Evolutionary conservation across 2,888 invertebrate species (phyloP).

Genomic region (Seladonia tumulorum): DNA sequence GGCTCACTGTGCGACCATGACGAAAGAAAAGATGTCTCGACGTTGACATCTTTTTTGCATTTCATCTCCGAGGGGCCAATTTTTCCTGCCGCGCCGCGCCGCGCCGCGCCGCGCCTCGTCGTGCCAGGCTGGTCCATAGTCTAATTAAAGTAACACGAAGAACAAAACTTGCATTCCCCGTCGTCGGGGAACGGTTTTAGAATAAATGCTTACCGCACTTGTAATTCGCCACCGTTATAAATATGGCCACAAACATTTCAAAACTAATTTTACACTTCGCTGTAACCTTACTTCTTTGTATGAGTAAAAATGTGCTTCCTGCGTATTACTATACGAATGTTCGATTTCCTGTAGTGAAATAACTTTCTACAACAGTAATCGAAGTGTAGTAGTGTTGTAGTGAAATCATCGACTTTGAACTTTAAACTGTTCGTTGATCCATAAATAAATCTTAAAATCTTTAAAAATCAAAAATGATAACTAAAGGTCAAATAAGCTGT

Average conservation of each 20-base stretch:
- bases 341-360: neutral
- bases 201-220: constrained; percentile 2
- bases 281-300: neutral
- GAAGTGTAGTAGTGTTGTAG: no score
- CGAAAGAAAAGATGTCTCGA: constrained; percentile 6
- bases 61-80: constrained; percentile 21
- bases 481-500: no score
- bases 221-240: neutral
- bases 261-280: neutral
- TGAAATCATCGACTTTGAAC: no score
- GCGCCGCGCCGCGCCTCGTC: neutral
- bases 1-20: neutral
- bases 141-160: constrained; percentile 31
- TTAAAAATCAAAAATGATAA: no score
- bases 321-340: neutral
- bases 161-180: constrained; percentile 14
- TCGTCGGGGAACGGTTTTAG: constrained; percentile 13
- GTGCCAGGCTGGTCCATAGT: neutral
- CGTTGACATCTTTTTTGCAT: constrained; percentile 31
- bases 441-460: no score
- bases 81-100: neutral
- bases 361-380: no score
- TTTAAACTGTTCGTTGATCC: no score
- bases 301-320: neutral
- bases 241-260: neutral